Percentiles rank a stretch among this genome's conserved stretches.
Conservation (phyloP, 2,113 vertebrate genomes). For the Callochromis pleurospilus region DNA sequence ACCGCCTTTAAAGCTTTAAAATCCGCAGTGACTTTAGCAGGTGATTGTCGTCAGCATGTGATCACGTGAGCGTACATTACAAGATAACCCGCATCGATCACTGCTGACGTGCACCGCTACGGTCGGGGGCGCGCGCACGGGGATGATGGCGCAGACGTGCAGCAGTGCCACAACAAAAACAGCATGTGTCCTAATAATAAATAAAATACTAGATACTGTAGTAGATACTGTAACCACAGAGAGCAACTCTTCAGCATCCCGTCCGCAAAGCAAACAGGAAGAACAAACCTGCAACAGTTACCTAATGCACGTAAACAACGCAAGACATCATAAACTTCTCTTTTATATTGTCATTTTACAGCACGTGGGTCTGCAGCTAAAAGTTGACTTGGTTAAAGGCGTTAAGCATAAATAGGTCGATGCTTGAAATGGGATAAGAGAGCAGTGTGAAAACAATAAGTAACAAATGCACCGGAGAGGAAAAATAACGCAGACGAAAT, state of each 20-base stretch:
- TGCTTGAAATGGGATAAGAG: neutral
- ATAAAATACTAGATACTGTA: neutral
- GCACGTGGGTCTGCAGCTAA: neutral
- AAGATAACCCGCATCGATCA: slow-evolving; percentile 25
- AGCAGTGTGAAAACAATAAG: neutral
- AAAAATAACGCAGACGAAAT: slow-evolving; percentile 10
- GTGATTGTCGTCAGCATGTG: neutral
- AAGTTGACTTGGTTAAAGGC: slow-evolving; percentile 1
- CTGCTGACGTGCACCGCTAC: neutral
- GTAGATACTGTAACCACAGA: neutral
- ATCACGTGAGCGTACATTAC: slow-evolving; percentile 12
- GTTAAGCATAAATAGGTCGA: neutral
- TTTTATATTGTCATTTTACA: neutral
- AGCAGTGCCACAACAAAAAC: slow-evolving; percentile 27
- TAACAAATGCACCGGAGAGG: slow-evolving; percentile 1
- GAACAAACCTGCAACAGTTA: neutral
- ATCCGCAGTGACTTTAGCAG: slow-evolving; percentile 12
- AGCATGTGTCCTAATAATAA: slow-evolving; percentile 31
- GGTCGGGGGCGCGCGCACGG: neutral
- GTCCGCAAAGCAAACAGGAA: neutral
- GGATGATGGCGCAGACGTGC: slow-evolving; percentile 49
- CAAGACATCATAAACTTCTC: neutral
- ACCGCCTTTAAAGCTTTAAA: neutral
- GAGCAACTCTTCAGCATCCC: neutral
- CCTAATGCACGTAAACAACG: neutral